Evolutionary conservation across 2,797 vertebrate species (phyloP), one percentile per base, ranked within the genome.

Genomic region (Coregonus ussuriensis): DNA sequence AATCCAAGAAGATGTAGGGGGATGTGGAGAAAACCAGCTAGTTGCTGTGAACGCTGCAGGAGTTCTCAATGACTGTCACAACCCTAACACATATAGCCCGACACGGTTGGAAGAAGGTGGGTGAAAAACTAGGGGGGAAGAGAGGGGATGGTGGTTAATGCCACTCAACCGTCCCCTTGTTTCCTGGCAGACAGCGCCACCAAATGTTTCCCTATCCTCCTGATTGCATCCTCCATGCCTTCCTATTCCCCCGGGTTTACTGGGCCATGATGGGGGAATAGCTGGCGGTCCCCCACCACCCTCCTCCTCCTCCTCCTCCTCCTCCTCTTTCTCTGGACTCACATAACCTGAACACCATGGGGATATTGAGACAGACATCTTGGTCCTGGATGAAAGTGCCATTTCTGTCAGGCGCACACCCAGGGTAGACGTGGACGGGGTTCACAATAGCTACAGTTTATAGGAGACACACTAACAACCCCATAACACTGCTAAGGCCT

Each of bases 341-440:
- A 81, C 77, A 82, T 80, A 18, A 87, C 84, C 77, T 80, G 16
- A 83, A 86, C 91, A 83, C 81, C 79, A 66, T n/a, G 84, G 88
- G 86, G 83, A 86, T 83, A 92, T 81, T 81, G 85, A 88, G 87
- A 89, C 89, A 88, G 89, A 91, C 91, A 79, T 84, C 82, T 88
- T 82, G 87, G 83, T 89, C 76, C 82, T 71, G 85, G 88, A 92
- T 91, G 89, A 93, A 92, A 91, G 87, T 81, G 87, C 74, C 86
- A 84, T 88, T 89, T 86, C 84, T 85, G 90, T 85, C 87, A 3
- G 15, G 31, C 33, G 33, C 52, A 54, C 25, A 54, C 86, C 86
- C 69, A 78, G 87, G 90, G 86, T 85, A n/a, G 86, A 93, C 89
- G 89, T 91, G 91, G 88, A 72, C 82, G n/a, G 91, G 76, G 89